Percentiles rank a stretch among this genome's conserved stretches.
phyloP scores from a whole-genome alignment of 2,113 vertebrate species.

The Cnemophilus loriae region DNA sequence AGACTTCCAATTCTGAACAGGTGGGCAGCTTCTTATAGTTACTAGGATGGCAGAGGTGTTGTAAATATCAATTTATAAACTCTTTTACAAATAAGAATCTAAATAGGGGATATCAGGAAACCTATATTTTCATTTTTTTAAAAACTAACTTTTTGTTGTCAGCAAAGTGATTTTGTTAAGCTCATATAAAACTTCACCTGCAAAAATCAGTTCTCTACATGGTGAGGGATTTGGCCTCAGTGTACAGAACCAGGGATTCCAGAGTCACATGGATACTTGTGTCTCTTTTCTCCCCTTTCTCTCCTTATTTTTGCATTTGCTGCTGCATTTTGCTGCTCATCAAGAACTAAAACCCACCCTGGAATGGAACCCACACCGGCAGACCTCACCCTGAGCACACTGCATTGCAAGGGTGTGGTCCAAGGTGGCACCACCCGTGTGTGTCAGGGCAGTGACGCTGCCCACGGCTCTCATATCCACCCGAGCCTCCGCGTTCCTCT shows the following conservation, averaged over 20 bases:
- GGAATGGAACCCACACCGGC: rapidly evolving
- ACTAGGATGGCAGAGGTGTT: neutral
- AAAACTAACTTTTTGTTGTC: neutral
- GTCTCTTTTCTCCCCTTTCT: neutral
- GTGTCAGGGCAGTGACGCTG: neutral
- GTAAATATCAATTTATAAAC: neutral
- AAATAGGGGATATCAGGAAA: neutral
- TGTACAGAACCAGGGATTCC: neutral
- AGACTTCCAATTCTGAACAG: neutral
- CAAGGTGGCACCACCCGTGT: neutral
- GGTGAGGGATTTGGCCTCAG: neutral
- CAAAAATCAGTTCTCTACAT: neutral
- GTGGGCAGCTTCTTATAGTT: neutral
- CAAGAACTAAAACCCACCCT: neutral
- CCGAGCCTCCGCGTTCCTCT: neutral
- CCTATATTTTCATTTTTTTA: neutral
- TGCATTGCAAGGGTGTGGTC: rapidly evolving
- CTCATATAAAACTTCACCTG: neutral
- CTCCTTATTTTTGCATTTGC: neutral
- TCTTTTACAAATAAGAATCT: neutral
- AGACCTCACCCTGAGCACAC: rapidly evolving
- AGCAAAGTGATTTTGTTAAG: neutral
- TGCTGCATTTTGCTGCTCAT: neutral
- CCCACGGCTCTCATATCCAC: neutral
- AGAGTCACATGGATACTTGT: neutral